Evolutionary conservation across 1,140 invertebrate genomes (phyloP).

Genomic region (Drosophila ananassae): DNA sequence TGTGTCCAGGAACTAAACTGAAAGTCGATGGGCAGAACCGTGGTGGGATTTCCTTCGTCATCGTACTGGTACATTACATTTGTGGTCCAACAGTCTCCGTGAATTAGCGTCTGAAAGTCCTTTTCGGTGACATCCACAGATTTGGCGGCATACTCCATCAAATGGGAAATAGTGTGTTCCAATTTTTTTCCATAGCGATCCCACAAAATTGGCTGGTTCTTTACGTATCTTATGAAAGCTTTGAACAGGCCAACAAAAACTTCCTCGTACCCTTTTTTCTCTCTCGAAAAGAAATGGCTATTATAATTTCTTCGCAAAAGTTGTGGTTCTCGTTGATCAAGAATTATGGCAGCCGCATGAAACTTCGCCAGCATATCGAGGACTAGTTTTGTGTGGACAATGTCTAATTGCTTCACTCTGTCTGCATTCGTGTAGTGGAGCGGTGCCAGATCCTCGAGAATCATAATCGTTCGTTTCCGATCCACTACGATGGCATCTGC

Average conservation of each 20-base stretch:
- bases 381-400: slow-evolving; percentile 84
- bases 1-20: slow-evolving; percentile 62
- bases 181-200: slow-evolving; percentile 59
- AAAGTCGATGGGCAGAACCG: slow-evolving; percentile 83
- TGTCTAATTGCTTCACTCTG: slow-evolving; percentile 84
- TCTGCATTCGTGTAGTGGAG: slow-evolving; percentile 85
- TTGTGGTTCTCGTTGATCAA: slow-evolving; percentile 44
- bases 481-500: slow-evolving; percentile 64
- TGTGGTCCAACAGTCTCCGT: slow-evolving; percentile 88
- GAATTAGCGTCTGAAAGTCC: slow-evolving; percentile 86
- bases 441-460: slow-evolving; percentile 85
- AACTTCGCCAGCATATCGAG: slow-evolving; percentile 85
- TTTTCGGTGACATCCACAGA: slow-evolving; percentile 68
- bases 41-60: slow-evolving; percentile 78
- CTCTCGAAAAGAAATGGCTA: slow-evolving; percentile 43
- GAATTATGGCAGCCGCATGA: slow-evolving; percentile 82
- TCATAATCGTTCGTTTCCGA: slow-evolving; percentile 30
- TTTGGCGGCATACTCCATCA: slow-evolving; percentile 62
- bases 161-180: slow-evolving; percentile 19
- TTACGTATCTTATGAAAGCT: slow-evolving; percentile 48
- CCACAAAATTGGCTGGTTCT: slow-evolving; percentile 28
- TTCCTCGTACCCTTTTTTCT: slow-evolving; percentile 14
- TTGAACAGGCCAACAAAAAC: slow-evolving; percentile 35
- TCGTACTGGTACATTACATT: slow-evolving; percentile 87
- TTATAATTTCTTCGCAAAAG: slow-evolving; percentile 30